Percentiles rank a stretch among this genome's conserved stretches.
phyloP scores from a whole-genome alignment of 2,888 invertebrate genomes.

The Tryphoninae sp. region DNA sequence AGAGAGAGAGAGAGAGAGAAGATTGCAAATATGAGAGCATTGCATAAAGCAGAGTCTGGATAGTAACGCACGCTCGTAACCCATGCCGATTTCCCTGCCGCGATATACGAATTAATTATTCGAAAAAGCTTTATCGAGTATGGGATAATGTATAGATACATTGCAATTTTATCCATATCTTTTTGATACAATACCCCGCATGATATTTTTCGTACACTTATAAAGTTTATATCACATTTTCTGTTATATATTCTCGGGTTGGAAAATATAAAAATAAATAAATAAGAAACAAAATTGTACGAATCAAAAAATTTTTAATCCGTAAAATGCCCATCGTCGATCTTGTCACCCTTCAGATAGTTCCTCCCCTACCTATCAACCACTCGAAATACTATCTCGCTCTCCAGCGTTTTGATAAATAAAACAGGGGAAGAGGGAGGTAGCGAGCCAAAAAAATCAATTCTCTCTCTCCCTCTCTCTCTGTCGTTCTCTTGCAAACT shows the following conservation, averaged over 20 bases:
- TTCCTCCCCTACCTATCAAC: conserved; percentile 39
- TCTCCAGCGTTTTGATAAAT: conserved; percentile 54
- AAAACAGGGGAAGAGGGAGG: conserved; percentile 7
- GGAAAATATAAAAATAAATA: too few species aligned
- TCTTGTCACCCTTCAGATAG: conserved; percentile 5
- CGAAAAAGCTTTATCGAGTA: conserved; percentile 61
- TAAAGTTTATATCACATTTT: conserved; percentile 42
- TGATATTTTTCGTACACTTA: conserved; percentile 10
- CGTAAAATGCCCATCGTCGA: conserved; percentile 48
- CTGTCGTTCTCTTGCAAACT: not conserved
- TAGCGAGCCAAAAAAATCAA: conserved; percentile 28
- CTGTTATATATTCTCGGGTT: not conserved
- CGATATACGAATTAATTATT: conserved; percentile 63
- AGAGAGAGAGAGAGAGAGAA: not conserved
- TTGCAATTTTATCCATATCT: conserved; percentile 9
- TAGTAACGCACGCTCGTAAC: conserved; percentile 15
- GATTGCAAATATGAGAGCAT: conserved; percentile 25
- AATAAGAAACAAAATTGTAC: not conserved
- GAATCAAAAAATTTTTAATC: conserved; percentile 7
- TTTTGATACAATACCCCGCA: conserved; percentile 35
- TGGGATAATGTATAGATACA: not conserved
- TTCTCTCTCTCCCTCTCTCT: not conserved
- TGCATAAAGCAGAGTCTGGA: conserved; percentile 26
- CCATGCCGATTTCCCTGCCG: conserved; percentile 31
- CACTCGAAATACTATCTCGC: conserved; percentile 38